phyloP scores from a whole-genome alignment of 2,888 invertebrate species.

The Eilema griseolum region DNA sequence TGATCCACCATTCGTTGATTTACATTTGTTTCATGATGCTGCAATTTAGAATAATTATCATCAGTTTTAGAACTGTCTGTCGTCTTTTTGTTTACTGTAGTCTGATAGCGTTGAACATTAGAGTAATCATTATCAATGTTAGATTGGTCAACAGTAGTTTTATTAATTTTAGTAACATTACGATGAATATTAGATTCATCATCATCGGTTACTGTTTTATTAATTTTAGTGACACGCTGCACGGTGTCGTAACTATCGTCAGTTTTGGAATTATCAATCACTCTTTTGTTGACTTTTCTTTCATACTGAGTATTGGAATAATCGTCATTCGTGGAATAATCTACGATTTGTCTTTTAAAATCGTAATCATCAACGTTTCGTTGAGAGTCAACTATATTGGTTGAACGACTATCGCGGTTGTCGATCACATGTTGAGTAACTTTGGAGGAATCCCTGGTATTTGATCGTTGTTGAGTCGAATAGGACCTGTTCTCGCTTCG shows the following conservation, averaged over 20 bases:
- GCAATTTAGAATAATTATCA: constrained; percentile 45
- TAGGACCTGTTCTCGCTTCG: constrained; percentile 67
- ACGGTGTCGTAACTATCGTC: constrained; percentile 40
- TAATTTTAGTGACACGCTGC: constrained; percentile 42
- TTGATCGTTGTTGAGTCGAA: constrained; percentile 65
- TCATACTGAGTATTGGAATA: constrained; percentile 46
- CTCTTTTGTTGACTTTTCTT: constrained; percentile 44
- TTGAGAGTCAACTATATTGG: constrained; percentile 74
- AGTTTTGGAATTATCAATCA: constrained; percentile 44
- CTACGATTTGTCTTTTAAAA: constrained; percentile 61
- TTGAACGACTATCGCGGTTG: constrained; percentile 55
- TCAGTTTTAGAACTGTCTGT: constrained; percentile 34
- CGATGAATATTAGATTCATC: constrained; percentile 14
- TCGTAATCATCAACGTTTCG: constrained; percentile 73
- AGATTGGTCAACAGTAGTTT: constrained; percentile 10
- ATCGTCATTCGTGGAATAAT: constrained; percentile 50
- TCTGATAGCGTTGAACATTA: constrained; percentile 1
- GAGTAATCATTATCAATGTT: constrained; percentile 14
- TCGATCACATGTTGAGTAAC: constrained; percentile 60
- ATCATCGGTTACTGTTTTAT: constrained; percentile 18
- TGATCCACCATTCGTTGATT: constrained; percentile 45
- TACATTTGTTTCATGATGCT: constrained; percentile 42
- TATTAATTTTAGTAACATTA: constrained; percentile 16
- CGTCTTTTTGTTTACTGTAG: constrained; percentile 29
- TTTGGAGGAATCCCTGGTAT: constrained; percentile 65